phyloP scores from a whole-genome alignment of 2,888 invertebrate genomes.

The Sminthurides aquaticus region DNA sequence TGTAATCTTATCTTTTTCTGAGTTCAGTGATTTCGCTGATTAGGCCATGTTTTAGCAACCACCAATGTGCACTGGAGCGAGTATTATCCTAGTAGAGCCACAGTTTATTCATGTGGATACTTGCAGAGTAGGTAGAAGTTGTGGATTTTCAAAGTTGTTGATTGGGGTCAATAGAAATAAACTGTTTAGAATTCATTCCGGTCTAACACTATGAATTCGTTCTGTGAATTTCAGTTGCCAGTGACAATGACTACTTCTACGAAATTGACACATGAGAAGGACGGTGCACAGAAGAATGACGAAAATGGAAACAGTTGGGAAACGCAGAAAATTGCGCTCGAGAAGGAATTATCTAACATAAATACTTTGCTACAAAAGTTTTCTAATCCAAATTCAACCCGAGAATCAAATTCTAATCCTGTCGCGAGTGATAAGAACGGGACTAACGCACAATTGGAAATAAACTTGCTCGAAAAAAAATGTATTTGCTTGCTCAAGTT shows the following conservation, averaged over 20 bases:
- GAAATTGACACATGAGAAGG: neutral
- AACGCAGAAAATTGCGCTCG: conserved; percentile 6
- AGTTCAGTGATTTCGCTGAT: no score
- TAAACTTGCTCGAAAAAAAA: conserved; percentile 14
- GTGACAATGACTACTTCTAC: neutral
- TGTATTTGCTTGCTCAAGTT: conserved; percentile 29
- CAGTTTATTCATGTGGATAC: no score
- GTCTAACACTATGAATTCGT: no score
- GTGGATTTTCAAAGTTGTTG: no score
- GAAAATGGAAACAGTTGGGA: conserved; percentile 20
- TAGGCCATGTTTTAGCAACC: no score
- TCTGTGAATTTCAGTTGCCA: no score
- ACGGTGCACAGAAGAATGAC: neutral
- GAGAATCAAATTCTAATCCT: neutral
- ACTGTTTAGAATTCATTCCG: no score
- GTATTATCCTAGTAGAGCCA: no score
- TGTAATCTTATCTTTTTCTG: no score
- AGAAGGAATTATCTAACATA: conserved; percentile 13
- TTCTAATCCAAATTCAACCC: neutral
- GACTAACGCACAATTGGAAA: neutral
- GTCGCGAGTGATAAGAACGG: neutral
- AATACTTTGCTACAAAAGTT: neutral
- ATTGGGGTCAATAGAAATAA: no score
- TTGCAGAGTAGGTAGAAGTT: no score
- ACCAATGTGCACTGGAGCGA: no score